Percentiles rank a stretch among this genome's conserved stretches.
Conservation (phyloP, 2,888 invertebrate genomes). For the Chymomyza amoena region DNA sequence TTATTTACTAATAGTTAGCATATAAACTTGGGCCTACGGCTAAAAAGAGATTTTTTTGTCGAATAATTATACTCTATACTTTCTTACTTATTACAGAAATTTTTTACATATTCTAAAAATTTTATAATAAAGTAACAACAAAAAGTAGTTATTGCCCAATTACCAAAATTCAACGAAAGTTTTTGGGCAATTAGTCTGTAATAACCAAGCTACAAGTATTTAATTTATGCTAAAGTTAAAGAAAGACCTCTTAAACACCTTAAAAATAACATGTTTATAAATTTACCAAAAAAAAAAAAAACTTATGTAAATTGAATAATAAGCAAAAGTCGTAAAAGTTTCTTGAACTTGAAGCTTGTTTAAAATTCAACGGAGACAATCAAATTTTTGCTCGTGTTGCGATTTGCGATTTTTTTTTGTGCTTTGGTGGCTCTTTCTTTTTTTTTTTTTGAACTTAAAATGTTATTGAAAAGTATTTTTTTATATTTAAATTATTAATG, state of each 20-base stretch:
- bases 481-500: constrained; percentile 21
- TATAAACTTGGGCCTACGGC: too few species aligned
- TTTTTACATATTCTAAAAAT: too few species aligned
- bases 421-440: constrained; percentile 4
- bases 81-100: too few species aligned
- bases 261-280: neutral
- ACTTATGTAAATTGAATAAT: constrained; percentile 39
- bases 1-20: too few species aligned
- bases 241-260: neutral
- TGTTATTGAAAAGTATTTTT: neutral
- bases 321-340: constrained; percentile 45
- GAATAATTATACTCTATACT: too few species aligned
- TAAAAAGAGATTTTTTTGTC: too few species aligned
- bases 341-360: constrained; percentile 54
- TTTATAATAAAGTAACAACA: neutral
- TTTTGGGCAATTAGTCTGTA: neutral
- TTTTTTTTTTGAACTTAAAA: constrained; percentile 13
- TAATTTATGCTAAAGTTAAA: neutral
- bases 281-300: neutral
- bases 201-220: neutral
- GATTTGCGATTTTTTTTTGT: constrained; percentile 8
- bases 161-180: neutral
- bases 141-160: neutral
- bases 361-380: constrained; percentile 54
- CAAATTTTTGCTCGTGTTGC: constrained; percentile 7